Evolutionary conservation across 2,797 vertebrate genomes (phyloP), one percentile per base, ranked within the genome.

Genomic region (Gallirallus australis): DNA sequence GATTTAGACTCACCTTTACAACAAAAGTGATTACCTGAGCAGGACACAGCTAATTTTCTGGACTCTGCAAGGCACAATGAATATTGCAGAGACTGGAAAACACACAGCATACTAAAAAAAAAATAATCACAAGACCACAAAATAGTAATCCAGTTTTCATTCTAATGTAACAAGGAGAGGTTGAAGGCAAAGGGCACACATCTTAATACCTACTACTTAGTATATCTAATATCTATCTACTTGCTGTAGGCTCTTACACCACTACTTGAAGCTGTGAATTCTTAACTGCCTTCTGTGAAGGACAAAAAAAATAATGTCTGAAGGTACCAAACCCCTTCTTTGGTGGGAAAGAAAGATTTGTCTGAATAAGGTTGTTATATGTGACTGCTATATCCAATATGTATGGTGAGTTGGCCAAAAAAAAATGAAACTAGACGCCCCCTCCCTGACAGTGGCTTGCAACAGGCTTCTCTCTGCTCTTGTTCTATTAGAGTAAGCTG

Each of bases 11-110:
- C 61, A 83, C 19, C 61, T 93, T 54, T 65, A 53, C 48, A 35
- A 63, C 40, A 56, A 31, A 77, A 84, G 57, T 37, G 54, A 92
- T 90, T 90, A 83, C 48, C 65, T 78, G 83, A 89, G 63, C 81
- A 93, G 69, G 63, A 94, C 93, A 83, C 53, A 79, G 69, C 31
- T 86, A 42, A 72, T 95, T 92, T 89, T 94, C 88, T 94, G 60
- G 77, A 69, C 25, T 93, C 78, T 82, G 47, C 42, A 91, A 89
- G 48, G 28, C 54, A 45, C 8, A 37, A n/a, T 45, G 68, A 90
- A 47, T 92, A 73, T 93, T 73, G 71, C 27, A 91, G 53, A 82
- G 37, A 33, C 69, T 48, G 42, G 50, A 75, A 87, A 90, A 42
- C 63, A 30, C 28, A 61, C 18, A 59, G 48, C 42, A 54, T 56